phyloP scores from a whole-genome alignment of 2,113 vertebrate genomes.

The Nothobranchius furzeri region DNA sequence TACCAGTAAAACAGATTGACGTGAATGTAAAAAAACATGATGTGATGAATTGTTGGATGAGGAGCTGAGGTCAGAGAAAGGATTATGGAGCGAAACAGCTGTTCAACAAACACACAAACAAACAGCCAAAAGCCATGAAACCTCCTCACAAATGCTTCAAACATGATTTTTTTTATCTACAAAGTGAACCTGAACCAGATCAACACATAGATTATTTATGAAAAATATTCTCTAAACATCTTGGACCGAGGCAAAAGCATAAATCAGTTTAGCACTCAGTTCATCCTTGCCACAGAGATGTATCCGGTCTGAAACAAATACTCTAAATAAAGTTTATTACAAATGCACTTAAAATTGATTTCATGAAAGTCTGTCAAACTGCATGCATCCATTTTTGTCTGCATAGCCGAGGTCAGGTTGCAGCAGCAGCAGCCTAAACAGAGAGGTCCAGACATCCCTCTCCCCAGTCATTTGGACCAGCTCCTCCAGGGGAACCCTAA shows the following conservation, averaged over 20 bases:
- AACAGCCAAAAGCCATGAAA: conserved; percentile 11
- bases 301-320: too few species aligned
- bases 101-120: conserved; percentile 24
- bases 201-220: conserved; percentile 16
- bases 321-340: too few species aligned
- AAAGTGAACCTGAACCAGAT: conserved; percentile 9
- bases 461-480: too few species aligned
- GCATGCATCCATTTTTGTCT: too few species aligned
- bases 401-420: too few species aligned
- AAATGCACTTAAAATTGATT: too few species aligned
- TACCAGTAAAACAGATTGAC: conserved; percentile 38
- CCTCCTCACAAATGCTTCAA: conserved; percentile 29
- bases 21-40: conserved; percentile 43
- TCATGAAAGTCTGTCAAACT: too few species aligned
- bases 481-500: too few species aligned
- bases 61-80: conserved; percentile 38
- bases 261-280: background rate
- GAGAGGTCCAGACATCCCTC: too few species aligned
- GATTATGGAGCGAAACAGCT: conserved; percentile 60
- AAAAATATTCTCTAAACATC: conserved; percentile 6
- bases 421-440: too few species aligned
- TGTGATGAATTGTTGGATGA: conserved; percentile 36
- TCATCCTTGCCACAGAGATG: too few species aligned
- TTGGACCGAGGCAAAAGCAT: background rate
- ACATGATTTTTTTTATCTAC: background rate